Conservation (phyloP, 1,140 invertebrate genomes). For the Magallana gigas region DNA sequence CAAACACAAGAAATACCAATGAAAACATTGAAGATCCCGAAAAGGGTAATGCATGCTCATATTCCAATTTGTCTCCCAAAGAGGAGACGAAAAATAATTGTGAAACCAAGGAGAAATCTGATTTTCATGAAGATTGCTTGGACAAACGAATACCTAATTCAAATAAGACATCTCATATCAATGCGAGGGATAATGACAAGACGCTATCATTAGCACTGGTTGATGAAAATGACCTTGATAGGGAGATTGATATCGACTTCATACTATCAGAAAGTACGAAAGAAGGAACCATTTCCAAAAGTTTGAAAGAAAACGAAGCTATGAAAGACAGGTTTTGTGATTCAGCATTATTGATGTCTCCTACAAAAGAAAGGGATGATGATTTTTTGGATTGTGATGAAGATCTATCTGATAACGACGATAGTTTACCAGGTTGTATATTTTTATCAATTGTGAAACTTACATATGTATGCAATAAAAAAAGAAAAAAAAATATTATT, state of each 20-base stretch:
- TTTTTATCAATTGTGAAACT: neutral
- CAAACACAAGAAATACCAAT: no score
- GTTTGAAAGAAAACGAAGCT: neutral
- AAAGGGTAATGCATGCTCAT: no score
- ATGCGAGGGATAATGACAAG: no score
- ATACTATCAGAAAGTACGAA: neutral
- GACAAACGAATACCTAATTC: no score
- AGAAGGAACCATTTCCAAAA: neutral
- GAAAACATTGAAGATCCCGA: no score
- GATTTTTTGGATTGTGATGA: constrained; percentile 3
- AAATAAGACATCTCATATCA: no score
- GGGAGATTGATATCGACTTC: neutral
- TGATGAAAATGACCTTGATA: neutral
- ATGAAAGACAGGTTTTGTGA: neutral
- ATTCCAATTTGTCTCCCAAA: no score
- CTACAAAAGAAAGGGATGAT: neutral
- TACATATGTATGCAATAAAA: neutral
- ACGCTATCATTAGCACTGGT: neutral
- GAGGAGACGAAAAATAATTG: no score
- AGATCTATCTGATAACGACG: constrained; percentile 3
- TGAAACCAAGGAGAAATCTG: no score
- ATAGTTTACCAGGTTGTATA: neutral
- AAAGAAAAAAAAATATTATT: neutral
- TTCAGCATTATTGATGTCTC: neutral
- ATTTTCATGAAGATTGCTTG: no score